These are phyloP conservation scores for Microplitis deprimator DNA, from an alignment of 2,888 invertebrate genomes.

Conservation along the genomic window DNA sequence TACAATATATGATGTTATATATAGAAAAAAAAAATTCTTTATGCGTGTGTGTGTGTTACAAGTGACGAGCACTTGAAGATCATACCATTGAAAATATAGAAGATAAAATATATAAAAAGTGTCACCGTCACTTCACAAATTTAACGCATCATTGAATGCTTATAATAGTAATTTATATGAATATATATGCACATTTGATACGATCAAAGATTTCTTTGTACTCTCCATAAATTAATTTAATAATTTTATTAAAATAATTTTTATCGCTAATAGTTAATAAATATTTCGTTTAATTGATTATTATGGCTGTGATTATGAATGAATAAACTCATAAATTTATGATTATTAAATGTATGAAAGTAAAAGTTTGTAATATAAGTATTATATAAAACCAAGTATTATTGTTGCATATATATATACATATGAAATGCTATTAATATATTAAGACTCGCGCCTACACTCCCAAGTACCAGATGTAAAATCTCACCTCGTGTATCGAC, in stretches of 20 bases:
- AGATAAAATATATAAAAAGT: slow-evolving; percentile 47
- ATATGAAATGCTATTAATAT: slow-evolving; percentile 51
- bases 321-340: no score
- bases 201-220: slow-evolving; percentile 55
- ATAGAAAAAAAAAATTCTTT: no score
- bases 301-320: no score
- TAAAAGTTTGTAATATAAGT: not conserved
- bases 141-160: slow-evolving; percentile 35
- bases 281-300: no score
- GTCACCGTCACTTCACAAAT: slow-evolving; percentile 48
- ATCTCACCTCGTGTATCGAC: slow-evolving; percentile 49
- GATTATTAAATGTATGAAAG: slow-evolving; percentile 1
- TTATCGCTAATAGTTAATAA: not conserved
- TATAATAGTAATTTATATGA: not conserved
- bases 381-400: slow-evolving; percentile 24
- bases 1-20: no score
- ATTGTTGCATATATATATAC: slow-evolving; percentile 8
- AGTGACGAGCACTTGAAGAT: slow-evolving; percentile 8
- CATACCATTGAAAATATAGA: not conserved
- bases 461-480: slow-evolving; percentile 39
- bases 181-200: slow-evolving; percentile 37
- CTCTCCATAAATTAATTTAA: slow-evolving; percentile 15
- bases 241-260: slow-evolving; percentile 7
- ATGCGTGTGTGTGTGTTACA: no score
- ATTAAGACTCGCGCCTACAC: slow-evolving; percentile 54